Conservation (phyloP, 2,888 invertebrate species). For the Rotaria socialis region DNA sequence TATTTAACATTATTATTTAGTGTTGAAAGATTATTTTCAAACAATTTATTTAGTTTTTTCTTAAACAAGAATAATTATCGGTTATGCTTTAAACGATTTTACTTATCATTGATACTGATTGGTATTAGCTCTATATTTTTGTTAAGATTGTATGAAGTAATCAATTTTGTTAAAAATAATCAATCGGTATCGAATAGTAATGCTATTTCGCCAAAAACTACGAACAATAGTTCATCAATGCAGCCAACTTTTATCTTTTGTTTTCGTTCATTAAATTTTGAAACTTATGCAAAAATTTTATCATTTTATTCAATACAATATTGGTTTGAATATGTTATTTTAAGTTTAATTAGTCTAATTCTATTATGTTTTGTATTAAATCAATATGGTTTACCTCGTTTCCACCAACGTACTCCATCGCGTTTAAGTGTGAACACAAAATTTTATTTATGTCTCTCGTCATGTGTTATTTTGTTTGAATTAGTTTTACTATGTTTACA, state of each 20-base stretch:
- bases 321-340: background rate
- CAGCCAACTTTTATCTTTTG: background rate
- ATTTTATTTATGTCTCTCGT: background rate
- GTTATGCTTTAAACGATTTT: background rate
- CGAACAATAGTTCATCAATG: too few species aligned
- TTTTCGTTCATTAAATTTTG: background rate
- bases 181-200: background rate
- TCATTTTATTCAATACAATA: background rate
- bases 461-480: background rate
- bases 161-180: background rate
- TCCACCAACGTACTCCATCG: background rate
- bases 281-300: background rate
- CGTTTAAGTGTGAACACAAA: background rate
- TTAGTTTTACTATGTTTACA: background rate
- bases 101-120: background rate
- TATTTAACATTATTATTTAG: constrained; percentile 26
- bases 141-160: background rate
- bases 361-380: background rate
- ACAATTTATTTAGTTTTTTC: background rate
- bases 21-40: background rate
- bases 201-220: background rate
- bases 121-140: background rate
- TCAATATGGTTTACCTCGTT: background rate
- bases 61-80: background rate
- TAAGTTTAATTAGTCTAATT: background rate